These are phyloP conservation scores for Lithophane semibrunnea DNA, from an alignment of 2,888 invertebrate genomes.

Conservation along the genomic window DNA sequence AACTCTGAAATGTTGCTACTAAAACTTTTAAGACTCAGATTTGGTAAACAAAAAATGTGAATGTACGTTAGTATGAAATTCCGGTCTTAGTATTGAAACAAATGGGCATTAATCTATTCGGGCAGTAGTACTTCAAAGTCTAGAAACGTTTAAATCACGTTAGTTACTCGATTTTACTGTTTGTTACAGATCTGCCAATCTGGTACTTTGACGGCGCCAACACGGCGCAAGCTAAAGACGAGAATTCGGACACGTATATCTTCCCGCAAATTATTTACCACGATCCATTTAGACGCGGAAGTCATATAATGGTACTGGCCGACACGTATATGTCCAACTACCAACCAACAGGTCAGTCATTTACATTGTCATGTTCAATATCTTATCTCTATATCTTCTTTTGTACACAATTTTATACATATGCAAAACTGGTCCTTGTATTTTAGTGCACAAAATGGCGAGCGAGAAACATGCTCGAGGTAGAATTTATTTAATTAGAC, in stretches of 20 bases:
- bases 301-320: slow-evolving; percentile 93
- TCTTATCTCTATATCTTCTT: too few species aligned
- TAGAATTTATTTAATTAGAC: slow-evolving; percentile 5
- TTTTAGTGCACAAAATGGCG: not conserved
- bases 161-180: slow-evolving; percentile 57
- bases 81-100: not conserved
- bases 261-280: slow-evolving; percentile 94
- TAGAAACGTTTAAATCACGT: slow-evolving; percentile 48
- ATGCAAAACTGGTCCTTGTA: not conserved
- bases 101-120: slow-evolving; percentile 21
- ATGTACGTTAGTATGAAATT: not conserved
- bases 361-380: not conserved
- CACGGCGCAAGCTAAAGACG: slow-evolving; percentile 91
- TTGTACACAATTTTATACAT: too few species aligned
- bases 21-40: slow-evolving; percentile 12
- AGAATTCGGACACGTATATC: slow-evolving; percentile 93
- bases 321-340: slow-evolving; percentile 93
- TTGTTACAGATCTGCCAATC: slow-evolving; percentile 91
- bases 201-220: slow-evolving; percentile 95
- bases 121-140: slow-evolving; percentile 48
- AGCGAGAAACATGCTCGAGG: too few species aligned
- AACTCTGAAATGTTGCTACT: not conserved
- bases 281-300: slow-evolving; percentile 94
- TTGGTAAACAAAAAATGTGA: not conserved
- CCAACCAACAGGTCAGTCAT: slow-evolving; percentile 83